These are phyloP conservation scores for Solen grandis DNA, from an alignment of 1,140 invertebrate genomes.

Conservation along the genomic window DNA sequence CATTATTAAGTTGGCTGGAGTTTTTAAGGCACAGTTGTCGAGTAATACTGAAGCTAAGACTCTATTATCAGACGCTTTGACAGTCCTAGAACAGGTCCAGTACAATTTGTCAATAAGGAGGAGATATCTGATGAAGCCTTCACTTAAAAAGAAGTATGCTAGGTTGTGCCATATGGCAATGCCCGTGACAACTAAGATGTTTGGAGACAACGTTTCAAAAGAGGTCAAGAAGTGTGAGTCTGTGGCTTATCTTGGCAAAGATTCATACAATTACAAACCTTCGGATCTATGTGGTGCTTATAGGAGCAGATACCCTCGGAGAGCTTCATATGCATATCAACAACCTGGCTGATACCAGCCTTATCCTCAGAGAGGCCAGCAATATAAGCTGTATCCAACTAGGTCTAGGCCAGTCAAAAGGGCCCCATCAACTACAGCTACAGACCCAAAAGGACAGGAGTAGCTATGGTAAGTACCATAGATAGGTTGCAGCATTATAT, in stretches of 20 bases:
- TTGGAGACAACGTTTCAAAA: slow-evolving; percentile 26
- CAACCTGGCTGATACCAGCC: too few species aligned
- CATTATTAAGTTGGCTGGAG: slow-evolving; percentile 7
- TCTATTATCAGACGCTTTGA: slow-evolving; percentile 2
- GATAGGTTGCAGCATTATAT: too few species aligned
- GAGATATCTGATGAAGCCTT: slow-evolving; percentile 5
- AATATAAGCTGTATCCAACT: too few species aligned
- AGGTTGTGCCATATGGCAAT: not conserved
- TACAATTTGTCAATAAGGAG: slow-evolving; percentile 11
- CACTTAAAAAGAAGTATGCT: slow-evolving; percentile 20
- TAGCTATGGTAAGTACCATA: too few species aligned
- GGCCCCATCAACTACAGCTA: too few species aligned
- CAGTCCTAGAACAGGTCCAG: slow-evolving; percentile 16
- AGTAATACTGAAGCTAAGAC: not conserved
- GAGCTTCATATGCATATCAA: too few species aligned
- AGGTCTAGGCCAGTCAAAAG: too few species aligned
- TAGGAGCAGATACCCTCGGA: too few species aligned
- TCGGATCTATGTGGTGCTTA: too few species aligned
- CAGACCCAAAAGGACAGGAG: too few species aligned
- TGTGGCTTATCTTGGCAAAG: not conserved
- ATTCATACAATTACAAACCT: too few species aligned
- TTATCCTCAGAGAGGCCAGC: too few species aligned
- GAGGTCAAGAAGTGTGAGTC: slow-evolving; percentile 16
- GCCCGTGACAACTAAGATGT: slow-evolving; percentile 13
- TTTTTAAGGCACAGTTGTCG: slow-evolving; percentile 15